Evolutionary conservation across 2,888 invertebrate species (phyloP).

Genomic region (Apeira syringaria): DNA sequence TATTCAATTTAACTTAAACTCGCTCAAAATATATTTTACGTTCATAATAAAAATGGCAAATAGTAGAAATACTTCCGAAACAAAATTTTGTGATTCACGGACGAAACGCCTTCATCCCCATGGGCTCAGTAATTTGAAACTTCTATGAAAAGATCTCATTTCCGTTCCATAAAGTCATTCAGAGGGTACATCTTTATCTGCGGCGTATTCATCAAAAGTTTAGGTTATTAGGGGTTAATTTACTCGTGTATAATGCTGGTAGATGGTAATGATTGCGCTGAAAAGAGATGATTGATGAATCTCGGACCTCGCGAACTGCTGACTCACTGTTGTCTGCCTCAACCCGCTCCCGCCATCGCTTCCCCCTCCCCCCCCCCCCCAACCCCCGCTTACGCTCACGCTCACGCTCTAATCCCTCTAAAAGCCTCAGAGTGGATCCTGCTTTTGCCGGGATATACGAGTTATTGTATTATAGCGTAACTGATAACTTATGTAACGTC

Average conservation of each 20-base stretch:
- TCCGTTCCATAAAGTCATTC: slow-evolving; percentile 23
- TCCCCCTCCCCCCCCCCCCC: background rate
- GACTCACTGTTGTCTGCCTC: slow-evolving; percentile 56
- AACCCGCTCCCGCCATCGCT: slow-evolving; percentile 5
- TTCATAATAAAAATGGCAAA: too few relatives aligned
- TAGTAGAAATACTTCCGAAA: too few relatives aligned
- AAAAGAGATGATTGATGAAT: slow-evolving; percentile 54
- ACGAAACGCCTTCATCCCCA: background rate
- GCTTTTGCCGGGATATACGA: slow-evolving; percentile 26
- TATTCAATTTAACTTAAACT: too few relatives aligned
- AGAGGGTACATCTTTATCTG: slow-evolving; percentile 25
- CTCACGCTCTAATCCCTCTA: background rate
- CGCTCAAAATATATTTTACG: too few relatives aligned
- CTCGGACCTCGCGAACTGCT: slow-evolving; percentile 40
- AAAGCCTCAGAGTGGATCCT: slow-evolving; percentile 22
- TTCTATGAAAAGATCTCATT: slow-evolving; percentile 23
- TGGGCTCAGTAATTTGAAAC: slow-evolving; percentile 16
- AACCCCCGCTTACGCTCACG: background rate
- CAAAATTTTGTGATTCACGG: too few relatives aligned
- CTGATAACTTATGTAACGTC: slow-evolving; percentile 24
- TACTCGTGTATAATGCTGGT: slow-evolving; percentile 25
- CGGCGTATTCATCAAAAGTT: slow-evolving; percentile 30
- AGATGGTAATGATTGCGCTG: slow-evolving; percentile 50
- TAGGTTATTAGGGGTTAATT: slow-evolving; percentile 27
- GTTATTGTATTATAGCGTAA: slow-evolving; percentile 30